Evolutionary conservation across 2,113 vertebrate genomes (phyloP).

Genomic region (Taurulus bubalis): DNA sequence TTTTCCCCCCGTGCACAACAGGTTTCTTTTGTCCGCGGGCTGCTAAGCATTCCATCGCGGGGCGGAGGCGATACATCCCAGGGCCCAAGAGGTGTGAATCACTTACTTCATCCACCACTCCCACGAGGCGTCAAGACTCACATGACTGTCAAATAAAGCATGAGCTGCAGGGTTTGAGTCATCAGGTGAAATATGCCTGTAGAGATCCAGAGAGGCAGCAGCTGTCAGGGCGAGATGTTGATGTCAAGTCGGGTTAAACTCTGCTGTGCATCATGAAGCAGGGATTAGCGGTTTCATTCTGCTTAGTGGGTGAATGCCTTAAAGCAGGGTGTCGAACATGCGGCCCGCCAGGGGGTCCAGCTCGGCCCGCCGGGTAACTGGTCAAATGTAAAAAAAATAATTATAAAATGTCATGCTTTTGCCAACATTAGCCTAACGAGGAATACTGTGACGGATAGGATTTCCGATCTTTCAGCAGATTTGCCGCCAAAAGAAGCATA

Average conservation of each 20-base stretch:
- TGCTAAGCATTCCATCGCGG: slow-evolving; percentile 55
- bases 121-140: slow-evolving; percentile 26
- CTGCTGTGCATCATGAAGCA: neutral
- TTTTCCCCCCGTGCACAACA: slow-evolving; percentile 32
- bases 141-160: slow-evolving; percentile 18
- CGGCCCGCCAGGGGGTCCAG: too few relatives aligned
- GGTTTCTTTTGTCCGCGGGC: slow-evolving; percentile 56
- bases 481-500: too few relatives aligned
- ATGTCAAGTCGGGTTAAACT: neutral
- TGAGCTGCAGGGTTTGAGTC: neutral
- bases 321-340: too few relatives aligned
- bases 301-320: too few relatives aligned
- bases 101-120: slow-evolving; percentile 50
- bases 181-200: neutral
- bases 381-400: too few relatives aligned
- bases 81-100: slow-evolving; percentile 42
- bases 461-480: too few relatives aligned
- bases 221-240: neutral
- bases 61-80: slow-evolving; percentile 52
- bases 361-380: too few relatives aligned
- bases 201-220: neutral
- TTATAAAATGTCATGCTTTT: too few relatives aligned
- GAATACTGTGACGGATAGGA: too few relatives aligned
- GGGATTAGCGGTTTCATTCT: neutral
- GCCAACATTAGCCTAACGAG: too few relatives aligned